Conservation (phyloP, 2,888 invertebrate genomes). For the Anoplius nigerrimus region DNA sequence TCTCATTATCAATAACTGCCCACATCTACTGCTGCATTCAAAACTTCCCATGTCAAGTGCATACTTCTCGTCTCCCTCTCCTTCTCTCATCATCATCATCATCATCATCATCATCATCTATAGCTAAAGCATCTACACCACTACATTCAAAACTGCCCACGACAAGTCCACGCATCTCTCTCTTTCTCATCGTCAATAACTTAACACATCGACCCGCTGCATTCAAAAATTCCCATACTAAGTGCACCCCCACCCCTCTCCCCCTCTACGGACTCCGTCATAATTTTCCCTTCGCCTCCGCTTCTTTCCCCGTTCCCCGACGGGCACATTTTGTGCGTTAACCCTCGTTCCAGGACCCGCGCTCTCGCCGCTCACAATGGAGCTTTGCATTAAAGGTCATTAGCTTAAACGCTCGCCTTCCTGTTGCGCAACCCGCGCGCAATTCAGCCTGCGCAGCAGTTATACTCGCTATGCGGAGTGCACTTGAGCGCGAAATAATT, state of each 20-base stretch:
- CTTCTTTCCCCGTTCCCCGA: constrained; percentile 38
- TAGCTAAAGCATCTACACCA: too few relatives aligned
- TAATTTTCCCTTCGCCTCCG: neutral
- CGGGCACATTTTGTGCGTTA: constrained; percentile 51
- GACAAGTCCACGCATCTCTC: too few relatives aligned
- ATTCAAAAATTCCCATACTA: too few relatives aligned
- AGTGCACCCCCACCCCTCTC: neutral
- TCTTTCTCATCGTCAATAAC: too few relatives aligned
- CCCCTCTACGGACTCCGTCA: neutral
- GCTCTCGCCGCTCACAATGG: constrained; percentile 52
- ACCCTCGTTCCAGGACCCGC: constrained; percentile 44
- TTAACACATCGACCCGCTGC: too few relatives aligned
- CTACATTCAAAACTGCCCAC: too few relatives aligned
- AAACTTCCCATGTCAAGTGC: too few relatives aligned
- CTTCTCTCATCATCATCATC: too few relatives aligned
- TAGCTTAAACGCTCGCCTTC: constrained; percentile 63
- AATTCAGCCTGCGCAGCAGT: constrained; percentile 48
- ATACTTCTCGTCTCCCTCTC: too few relatives aligned
- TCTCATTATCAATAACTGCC: too few relatives aligned
- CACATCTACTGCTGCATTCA: too few relatives aligned
- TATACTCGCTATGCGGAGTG: constrained; percentile 33
- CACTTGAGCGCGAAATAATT: constrained; percentile 42
- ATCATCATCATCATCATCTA: too few relatives aligned
- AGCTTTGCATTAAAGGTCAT: constrained; percentile 62
- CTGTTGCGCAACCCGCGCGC: constrained; percentile 58